These are phyloP conservation scores for Neodiprion lecontei DNA, from an alignment of 1,140 invertebrate genomes.

Conservation along the genomic window DNA sequence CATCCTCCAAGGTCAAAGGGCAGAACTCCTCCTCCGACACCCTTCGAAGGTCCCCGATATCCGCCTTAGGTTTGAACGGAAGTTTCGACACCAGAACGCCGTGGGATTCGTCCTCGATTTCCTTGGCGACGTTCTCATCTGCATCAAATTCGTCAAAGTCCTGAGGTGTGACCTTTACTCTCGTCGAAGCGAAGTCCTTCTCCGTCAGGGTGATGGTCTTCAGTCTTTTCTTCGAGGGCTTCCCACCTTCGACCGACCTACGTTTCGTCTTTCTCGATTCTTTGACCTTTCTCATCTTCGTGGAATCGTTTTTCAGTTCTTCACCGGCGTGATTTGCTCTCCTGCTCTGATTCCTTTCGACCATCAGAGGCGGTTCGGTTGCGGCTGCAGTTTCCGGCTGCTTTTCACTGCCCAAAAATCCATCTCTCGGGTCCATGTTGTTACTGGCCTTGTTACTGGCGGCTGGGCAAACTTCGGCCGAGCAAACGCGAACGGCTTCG, in stretches of 20 bases:
- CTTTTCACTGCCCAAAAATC: constrained; percentile 8
- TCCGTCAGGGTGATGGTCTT: constrained; percentile 39
- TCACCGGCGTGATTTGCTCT: not conserved
- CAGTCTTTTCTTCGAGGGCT: constrained; percentile 27
- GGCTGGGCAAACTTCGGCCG: not conserved
- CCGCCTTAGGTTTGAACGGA: constrained; percentile 50
- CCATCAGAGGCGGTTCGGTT: not conserved
- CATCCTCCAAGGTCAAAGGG: constrained; percentile 51
- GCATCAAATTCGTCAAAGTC: not conserved
- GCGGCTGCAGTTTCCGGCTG: not conserved
- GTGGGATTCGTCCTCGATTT: constrained; percentile 22
- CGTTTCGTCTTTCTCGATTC: constrained; percentile 20
- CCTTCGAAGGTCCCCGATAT: constrained; percentile 49
- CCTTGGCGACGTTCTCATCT: not conserved
- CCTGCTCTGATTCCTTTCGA: not conserved
- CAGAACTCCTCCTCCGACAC: constrained; percentile 55
- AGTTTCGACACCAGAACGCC: constrained; percentile 47
- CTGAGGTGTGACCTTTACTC: not conserved
- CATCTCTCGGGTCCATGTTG: not conserved
- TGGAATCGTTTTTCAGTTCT: not conserved
- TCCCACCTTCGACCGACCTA: constrained; percentile 2
- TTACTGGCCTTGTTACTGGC: not conserved
- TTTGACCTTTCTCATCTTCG: constrained; percentile 8
- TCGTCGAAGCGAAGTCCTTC: constrained; percentile 35
- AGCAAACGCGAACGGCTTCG: not conserved